Base-by-base conservation (phyloP, 92 coral and sea anemone genomes). In the Ricordea florida region DNA sequence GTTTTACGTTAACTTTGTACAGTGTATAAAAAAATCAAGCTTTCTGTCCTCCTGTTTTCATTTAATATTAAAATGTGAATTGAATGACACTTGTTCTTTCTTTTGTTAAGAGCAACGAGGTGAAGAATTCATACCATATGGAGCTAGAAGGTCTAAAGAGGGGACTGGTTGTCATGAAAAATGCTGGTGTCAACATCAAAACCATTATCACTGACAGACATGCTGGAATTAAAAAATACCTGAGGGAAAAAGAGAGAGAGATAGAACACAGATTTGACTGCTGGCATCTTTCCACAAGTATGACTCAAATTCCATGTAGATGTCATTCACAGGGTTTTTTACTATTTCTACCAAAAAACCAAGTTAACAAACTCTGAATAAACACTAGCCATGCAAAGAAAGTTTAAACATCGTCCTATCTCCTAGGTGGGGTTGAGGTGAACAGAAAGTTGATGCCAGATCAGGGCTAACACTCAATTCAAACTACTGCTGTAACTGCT, bases 71-170 rank as follows among this genome's bases (percentile, higher is more conserved):
- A 14, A 3, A 24, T 28, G 14, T 18, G 26, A 46, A 66, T 2
- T 18, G 9, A 59, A 40, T 56, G 38, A 11, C 27, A 18, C 29
- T 37, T 8, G 31, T 29, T 38, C 47, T 31, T 49, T 36, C 27
- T 66, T 25, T 21, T 34, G n/a, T 79, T 56, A 48, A 68, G 85
- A 79, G 85, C 51, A 79, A 79, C 32, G 85, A 79, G 69, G 85
- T 79, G 32, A 59, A 68, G 32, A 58, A 61, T 69, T 79, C 63
- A 0, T 79, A 79, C 29, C 85, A 79, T 42, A 79, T 79, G 79
- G 85, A 79, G 79, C 71, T 69, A 0, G 85, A 79, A 46, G 69
- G 79, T 14, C 71, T 79, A 6, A 79, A 79, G 64, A 79, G 79
- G 23, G 27, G 85, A 13, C 37, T 79, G 7, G 44, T 59, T 42